Conservation (phyloP, 2,888 invertebrate genomes). For the Agrotis ipsilon region DNA sequence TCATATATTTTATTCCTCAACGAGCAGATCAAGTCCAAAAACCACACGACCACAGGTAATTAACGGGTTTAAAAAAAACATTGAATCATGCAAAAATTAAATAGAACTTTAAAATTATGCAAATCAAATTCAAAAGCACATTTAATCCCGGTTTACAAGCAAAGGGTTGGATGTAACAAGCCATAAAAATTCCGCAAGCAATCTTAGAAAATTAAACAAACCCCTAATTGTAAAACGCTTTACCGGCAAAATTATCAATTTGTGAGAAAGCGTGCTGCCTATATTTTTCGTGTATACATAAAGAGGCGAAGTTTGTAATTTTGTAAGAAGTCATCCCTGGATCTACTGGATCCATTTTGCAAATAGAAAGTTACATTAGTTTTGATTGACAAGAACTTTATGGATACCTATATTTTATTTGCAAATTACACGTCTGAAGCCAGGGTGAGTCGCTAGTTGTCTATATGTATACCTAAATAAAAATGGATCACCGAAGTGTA, state of each 20-base stretch:
- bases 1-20: no score
- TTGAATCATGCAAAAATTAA: constrained; percentile 22
- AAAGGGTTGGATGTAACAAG: constrained; percentile 68
- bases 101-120: constrained; percentile 36
- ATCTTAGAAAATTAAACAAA: constrained; percentile 59
- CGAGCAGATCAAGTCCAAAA: neutral
- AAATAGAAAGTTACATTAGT: no score
- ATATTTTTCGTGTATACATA: no score
- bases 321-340: no score
- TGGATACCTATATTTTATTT: no score
- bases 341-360: no score
- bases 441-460: no score
- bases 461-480: no score
- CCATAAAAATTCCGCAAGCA: constrained; percentile 71
- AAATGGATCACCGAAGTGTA: no score
- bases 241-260: constrained; percentile 57
- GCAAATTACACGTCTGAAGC: no score
- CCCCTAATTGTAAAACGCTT: constrained; percentile 69
- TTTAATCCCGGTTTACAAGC: constrained; percentile 50
- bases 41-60: neutral
- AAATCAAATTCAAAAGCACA: constrained; percentile 45
- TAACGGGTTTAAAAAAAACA: neutral
- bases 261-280: constrained; percentile 39
- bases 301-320: no score
- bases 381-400: no score